Conservation (phyloP, 2,113 vertebrate genomes). For the Alaudala cheleensis region DNA sequence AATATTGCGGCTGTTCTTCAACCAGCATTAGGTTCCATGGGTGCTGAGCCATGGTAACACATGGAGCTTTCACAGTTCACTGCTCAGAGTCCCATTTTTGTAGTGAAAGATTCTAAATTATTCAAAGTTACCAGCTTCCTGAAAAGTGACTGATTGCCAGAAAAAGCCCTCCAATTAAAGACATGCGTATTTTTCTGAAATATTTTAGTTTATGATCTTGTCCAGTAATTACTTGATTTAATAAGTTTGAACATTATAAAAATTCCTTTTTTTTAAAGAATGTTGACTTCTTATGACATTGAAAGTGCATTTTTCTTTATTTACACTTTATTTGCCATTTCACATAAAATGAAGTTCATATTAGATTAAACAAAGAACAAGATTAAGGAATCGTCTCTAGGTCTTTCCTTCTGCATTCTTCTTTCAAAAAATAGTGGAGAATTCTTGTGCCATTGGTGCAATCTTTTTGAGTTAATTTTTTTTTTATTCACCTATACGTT, state of each 20-base stretch:
- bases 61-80: conserved; percentile 6
- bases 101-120: neutral
- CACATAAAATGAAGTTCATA: neutral
- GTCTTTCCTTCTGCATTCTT: neutral
- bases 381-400: neutral
- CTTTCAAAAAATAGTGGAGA: neutral
- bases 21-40: conserved; percentile 16
- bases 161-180: neutral
- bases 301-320: neutral
- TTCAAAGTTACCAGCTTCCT: neutral
- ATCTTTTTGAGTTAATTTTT: neutral
- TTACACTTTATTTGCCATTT: neutral
- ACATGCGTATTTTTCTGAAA: neutral
- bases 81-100: neutral
- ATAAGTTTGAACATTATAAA: neutral
- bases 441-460: neutral
- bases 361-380: neutral
- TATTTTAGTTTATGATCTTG: neutral
- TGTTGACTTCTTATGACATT: neutral
- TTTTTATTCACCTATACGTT: neutral
- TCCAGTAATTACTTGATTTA: neutral
- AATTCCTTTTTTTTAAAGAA: neutral
- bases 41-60: conserved; percentile 26
- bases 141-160: neutral
- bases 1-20: neutral